Base-by-base conservation (phyloP, 2,888 invertebrate genomes). In the Gymnocheta viridis region DNA sequence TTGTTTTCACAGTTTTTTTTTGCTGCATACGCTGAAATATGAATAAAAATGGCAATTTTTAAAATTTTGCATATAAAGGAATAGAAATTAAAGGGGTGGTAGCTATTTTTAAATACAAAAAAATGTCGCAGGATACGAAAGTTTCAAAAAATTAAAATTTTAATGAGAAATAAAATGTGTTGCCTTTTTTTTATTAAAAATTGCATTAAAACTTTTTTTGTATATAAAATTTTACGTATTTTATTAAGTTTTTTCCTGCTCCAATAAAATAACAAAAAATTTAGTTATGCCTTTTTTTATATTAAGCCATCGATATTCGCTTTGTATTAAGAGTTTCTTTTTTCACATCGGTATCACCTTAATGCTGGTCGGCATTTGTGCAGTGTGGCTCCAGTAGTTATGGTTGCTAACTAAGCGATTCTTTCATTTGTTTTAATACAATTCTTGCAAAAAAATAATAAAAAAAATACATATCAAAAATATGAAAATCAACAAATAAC, bases 391-490 rank as follows among this genome's bases (percentile, higher is more conserved):
- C 17, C 22, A 44, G 67, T 73, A 67, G 73, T 44, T 38, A 73
- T 76, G 80, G 72, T 27, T 76, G 85, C 85, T 80, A 85, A 80
- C 80, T 80, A 85, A 82, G 76, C 85, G 67, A 73, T 56, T 66
- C 56, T 47, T 64, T 62, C 14, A 4, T 32, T 29, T 35, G 19
- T 10, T 35, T 17, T 12, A 22, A 35, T 19, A 5, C 5, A 24
- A 10, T 12, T 49, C 22, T 24, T 54, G 17, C 41, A n/a, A 62
- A 54, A 41, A 51, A 27, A 29, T 10, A 72, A 56, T 51, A 66
- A 32, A 44, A 35, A 66, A n/a, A n/a, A n/a, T n/a, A n/a, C n/a
- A n/a, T 19, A 9, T 10, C 32, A 41, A 41, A 76, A 44, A 62
- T 27, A 0, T 54, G 44, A 32, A 66, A 78, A 81, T 81, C 83